Evolutionary conservation across 2,113 vertebrate genomes (phyloP), one percentile per base, ranked within the genome.

Genomic region (Neodontobutis hainanensis): DNA sequence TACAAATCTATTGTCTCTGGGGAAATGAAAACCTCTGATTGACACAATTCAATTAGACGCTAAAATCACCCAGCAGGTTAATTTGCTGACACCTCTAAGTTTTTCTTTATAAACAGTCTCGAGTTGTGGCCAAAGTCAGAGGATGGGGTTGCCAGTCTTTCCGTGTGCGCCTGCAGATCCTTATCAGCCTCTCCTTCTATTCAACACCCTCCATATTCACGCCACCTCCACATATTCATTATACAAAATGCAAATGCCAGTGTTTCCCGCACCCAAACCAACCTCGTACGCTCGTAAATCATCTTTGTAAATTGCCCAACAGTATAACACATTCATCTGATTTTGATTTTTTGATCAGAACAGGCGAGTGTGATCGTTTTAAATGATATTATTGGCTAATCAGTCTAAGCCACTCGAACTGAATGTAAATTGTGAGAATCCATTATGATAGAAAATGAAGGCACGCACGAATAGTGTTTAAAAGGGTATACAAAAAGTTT

Each of bases 191-290:
- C 71, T 74, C 74, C 75, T 77, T 65, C 57, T 81, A 62, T 89
- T 85, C 85, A 82, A 68, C 78, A 83, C 79, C 85, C 86, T 89
- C 83, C 91, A 90, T 90, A 91, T 90, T 90, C 87, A 91, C 83
- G 85, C 87, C 87, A 89, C 82, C 83, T 83, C 74, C 84, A 84
- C 78, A 85, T 81, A 87, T 85, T 88, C 86, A 90, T 89, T 85
- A 89, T 85, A 82, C 85, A 87, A 90, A 89, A 92, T 87, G 85
- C 88, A 89, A 92, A 91, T 90, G 77, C 67, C 38, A 69, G 64
- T 76, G 75, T 84, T 74, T 78, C 81, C 56, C 51, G 32, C 58
- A 65, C 78, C 78, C 67, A 42, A 58, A 68, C 71, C 52, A 61
- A 63, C 68, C 57, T 65, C 19, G 42, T 57, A 65, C 77, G 65